Evolutionary conservation across 2,888 invertebrate species (phyloP), one percentile per base, ranked within the genome.

Genomic region (Fissipunctia ypsillon): DNA sequence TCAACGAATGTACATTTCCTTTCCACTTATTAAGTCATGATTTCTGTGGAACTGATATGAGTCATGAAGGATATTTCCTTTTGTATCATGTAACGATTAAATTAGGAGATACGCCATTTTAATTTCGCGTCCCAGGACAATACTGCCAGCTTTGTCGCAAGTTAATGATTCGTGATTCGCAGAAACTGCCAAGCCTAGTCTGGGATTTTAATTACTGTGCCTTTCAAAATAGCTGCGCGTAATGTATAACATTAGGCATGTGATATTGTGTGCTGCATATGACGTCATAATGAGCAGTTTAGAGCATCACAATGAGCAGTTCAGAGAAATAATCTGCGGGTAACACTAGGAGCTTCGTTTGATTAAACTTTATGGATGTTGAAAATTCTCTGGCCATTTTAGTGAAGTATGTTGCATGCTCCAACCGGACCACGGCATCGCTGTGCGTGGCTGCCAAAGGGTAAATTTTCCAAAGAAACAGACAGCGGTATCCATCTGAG

Each of bases 121-220:
- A 35, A 60, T 73, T 56, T 70, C 19, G 19, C 31, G 63, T 69
- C 45, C 63, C 69, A 52, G 72, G 64, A 84, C 78, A 61, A 76
- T 67, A 67, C 50, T 38, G 67, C 52, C 69, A 76, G 76, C 77
- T 79, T 83, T 78, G 84, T 80, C 71, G 76, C 71, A 70, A 85
- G 85, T 84, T 86, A 86, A 86, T 78, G 86, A 81, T 73, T 84
- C 84, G 87, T 85, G 72, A 82, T 89, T 89, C 88, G 83, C 80
- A 80, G 89, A 89, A 88, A 75, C 80, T 73, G 84, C 79, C 86
- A 64, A 78, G 85, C 90, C 87, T 83, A 80, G 87, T 87, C 87
- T 86, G 86, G 79, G 72, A 75, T 73, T 84, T 80, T 84, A 86
- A 84, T 84, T 86, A 84, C 69, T 28, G 50, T 57, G 69, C 48